Percentiles rank a stretch among this genome's conserved stretches.
These are phyloP conservation scores for Patella depressa DNA, from an alignment of 2,888 invertebrate genomes.

Conservation along the genomic window DNA sequence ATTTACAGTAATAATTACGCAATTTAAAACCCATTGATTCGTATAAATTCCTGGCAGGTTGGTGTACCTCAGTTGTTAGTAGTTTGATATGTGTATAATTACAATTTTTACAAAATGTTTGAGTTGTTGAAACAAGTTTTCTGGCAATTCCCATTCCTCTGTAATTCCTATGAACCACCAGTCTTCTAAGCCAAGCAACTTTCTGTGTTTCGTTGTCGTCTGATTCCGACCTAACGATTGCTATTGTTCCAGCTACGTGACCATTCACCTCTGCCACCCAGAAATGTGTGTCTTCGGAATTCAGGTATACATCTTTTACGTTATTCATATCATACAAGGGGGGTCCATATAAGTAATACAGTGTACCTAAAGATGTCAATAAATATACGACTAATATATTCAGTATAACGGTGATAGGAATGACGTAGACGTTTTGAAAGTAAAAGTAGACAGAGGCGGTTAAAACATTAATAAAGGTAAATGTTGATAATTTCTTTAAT, in stretches of 20 bases:
- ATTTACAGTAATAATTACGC: conserved; percentile 31
- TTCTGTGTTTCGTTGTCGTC: conserved; percentile 13
- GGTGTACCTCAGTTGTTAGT: conserved; percentile 46
- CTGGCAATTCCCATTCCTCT: conserved; percentile 42
- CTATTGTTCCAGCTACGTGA: conserved; percentile 43
- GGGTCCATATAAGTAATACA: conserved; percentile 41
- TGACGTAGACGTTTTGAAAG: conserved; percentile 12
- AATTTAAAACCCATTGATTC: conserved; percentile 34
- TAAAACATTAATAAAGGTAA: conserved; percentile 14
- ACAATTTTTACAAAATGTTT: conserved; percentile 35
- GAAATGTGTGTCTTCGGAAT: conserved; percentile 33
- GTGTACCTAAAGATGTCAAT: conserved; percentile 23
- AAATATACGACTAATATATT: conserved; percentile 24
- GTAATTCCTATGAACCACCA: conserved; percentile 38
- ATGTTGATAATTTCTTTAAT: conserved; percentile 22
- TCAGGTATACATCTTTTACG: conserved; percentile 35
- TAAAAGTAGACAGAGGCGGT: conserved; percentile 14
- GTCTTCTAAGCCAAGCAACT: conserved; percentile 44
- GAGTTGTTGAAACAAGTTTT: conserved; percentile 31
- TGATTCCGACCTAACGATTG: conserved; percentile 26
- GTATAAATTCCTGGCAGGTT: conserved; percentile 41
- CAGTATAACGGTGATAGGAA: conserved; percentile 9
- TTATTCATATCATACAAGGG: conserved; percentile 39
- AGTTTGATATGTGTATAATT: conserved; percentile 37
- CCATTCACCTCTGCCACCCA: conserved; percentile 41